Evolutionary conservation across 2,888 invertebrate genomes (phyloP), one percentile per base, ranked within the genome.

Genomic region (Julus scanicus): DNA sequence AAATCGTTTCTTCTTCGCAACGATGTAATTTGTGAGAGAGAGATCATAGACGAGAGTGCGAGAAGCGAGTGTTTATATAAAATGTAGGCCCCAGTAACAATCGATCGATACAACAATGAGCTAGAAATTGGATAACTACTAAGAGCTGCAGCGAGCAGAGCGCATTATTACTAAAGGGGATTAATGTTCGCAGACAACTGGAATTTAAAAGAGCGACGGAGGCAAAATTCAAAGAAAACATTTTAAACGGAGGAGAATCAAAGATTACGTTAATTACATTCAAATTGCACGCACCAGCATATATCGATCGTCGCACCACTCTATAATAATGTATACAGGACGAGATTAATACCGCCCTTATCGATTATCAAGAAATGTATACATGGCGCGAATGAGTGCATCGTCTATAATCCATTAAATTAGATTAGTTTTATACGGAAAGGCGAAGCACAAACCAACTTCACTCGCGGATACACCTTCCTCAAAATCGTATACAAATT

Each of bases 81-180:
- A 71, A 44, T 44, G 44, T 9, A n/a, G 71, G 71, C 71, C 71
- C 71, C 71, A 71, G 71, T 71, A 71, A 71, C 71, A 71, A 71
- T 71, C 71, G 71, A 71, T 71, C 71, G 71, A 71, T 71, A 71
- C 71, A 71, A 71, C 71, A 71, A 71, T 71, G 71, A 71, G 71
- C 71, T 71, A 71, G 71, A 71, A 71, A 71, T 71, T 71, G 71
- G 71, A 71, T 71, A 71, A 71, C 71, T 71, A 71, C 71, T 71
- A 71, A 71, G 15, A 63, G 63, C 63, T 15, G 63, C 71, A 71
- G 71, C 71, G 20, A 71, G 71, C 71, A 71, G 71, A 71, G 71
- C 71, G 71, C 71, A 71, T 71, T 71, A 71, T 71, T 71, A 71
- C 71, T 71, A 71, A 71, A 71, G 71, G 71, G 71, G 71, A 71